These are phyloP conservation scores for Gadopsis bispinosus DNA, from an alignment of 2,797 vertebrate species.

Conservation along the genomic window DNA sequence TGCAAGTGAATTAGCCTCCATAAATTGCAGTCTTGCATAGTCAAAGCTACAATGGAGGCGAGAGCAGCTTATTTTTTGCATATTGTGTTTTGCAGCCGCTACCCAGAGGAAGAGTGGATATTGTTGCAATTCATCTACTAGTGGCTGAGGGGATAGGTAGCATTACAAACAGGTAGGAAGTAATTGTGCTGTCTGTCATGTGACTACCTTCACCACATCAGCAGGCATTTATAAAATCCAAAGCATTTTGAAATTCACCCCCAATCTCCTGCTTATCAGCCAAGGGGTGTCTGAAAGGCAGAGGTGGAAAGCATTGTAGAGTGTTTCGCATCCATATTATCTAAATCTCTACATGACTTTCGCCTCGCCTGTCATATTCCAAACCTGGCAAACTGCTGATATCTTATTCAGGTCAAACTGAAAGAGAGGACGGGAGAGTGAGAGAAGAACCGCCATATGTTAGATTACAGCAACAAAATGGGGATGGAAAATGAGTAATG, in stretches of 20 bases:
- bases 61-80: constrained; percentile 46
- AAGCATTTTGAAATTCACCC: constrained; percentile 63
- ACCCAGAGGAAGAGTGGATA: constrained; percentile 38
- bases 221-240: constrained; percentile 55
- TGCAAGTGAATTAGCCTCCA: constrained; percentile 41
- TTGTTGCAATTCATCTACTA: constrained; percentile 38
- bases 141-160: constrained; percentile 27
- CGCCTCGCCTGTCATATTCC: constrained; percentile 74
- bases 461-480: constrained; percentile 75
- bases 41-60: constrained; percentile 40
- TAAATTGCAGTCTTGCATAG: constrained; percentile 59
- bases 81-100: constrained; percentile 39
- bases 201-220: constrained; percentile 60
- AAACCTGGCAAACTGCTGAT: constrained; percentile 76
- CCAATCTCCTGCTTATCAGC: constrained; percentile 72
- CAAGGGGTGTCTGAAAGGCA: constrained; percentile 64
- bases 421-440: constrained; percentile 31
- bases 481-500: constrained; percentile 72
- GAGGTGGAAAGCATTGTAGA: constrained; percentile 72
- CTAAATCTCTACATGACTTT: constrained; percentile 79
- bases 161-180: constrained; percentile 49
- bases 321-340: constrained; percentile 72
- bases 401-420: constrained; percentile 82
- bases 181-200: constrained; percentile 68
- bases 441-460: constrained; percentile 69